Evolutionary conservation across 2,888 invertebrate species (phyloP).

Genomic region (Tiliacea citrago): DNA sequence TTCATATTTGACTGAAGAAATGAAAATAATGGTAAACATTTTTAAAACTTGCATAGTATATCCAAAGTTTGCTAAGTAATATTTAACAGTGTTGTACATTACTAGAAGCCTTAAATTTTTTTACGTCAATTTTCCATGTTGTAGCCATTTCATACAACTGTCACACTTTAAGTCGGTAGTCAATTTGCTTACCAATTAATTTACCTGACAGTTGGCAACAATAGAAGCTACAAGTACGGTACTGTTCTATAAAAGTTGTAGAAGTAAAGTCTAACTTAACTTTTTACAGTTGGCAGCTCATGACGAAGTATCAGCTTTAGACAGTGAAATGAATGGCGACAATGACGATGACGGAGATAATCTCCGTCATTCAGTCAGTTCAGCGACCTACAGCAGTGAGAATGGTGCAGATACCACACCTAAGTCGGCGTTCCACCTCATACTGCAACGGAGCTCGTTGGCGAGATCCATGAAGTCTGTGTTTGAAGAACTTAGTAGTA

Average conservation of each 20-base stretch:
- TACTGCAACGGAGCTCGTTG: slow-evolving; percentile 95
- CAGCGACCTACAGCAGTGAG: slow-evolving; percentile 78
- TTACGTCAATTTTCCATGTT: background rate
- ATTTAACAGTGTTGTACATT: no score
- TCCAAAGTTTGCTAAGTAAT: background rate
- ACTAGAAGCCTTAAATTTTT: background rate
- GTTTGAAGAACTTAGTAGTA: slow-evolving; percentile 94
- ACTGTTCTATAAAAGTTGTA: background rate
- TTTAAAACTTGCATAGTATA: background rate
- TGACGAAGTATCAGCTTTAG: slow-evolving; percentile 90
- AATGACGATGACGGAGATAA: slow-evolving; percentile 86
- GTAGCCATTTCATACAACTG: background rate
- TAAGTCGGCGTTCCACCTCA: slow-evolving; percentile 94
- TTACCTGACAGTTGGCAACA: background rate
- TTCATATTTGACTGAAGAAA: slow-evolving; percentile 96
- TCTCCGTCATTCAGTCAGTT: slow-evolving; percentile 82
- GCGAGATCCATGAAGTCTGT: slow-evolving; percentile 96
- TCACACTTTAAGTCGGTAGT: background rate
- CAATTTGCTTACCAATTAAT: background rate
- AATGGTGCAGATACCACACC: slow-evolving; percentile 74
- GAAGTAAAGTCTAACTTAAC: background rate
- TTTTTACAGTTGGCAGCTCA: slow-evolving; percentile 87
- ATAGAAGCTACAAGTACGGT: background rate
- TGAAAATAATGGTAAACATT: slow-evolving; percentile 94
- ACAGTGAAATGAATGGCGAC: slow-evolving; percentile 85